Base-by-base conservation (phyloP, 1,140 invertebrate genomes). In the Patella vulgata region DNA sequence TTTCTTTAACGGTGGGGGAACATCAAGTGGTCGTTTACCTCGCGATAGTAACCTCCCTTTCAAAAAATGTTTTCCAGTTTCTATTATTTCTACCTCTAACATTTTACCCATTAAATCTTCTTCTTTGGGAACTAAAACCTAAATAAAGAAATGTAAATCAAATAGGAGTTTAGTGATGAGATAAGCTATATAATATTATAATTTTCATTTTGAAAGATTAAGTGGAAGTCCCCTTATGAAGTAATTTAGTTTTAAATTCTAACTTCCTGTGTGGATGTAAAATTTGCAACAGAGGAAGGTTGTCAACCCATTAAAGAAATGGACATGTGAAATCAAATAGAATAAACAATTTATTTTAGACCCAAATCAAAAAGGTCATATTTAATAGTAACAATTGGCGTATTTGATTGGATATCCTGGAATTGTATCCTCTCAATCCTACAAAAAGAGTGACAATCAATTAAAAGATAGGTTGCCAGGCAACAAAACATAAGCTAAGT, bases 11-110 rank as follows among this genome's bases (percentile, higher is more conserved):
- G 81, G 78, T 25, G 68, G 68, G 0, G 81, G 81, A 17, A 82
- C 76, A 63, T 66, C 51, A 6, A 25, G 50, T 5, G 80, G 80
- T 25, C 74, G 53, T 17, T 66, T 39, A 17, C 48, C 30, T 1
- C 56, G 36, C 33, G 59, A 54, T 0, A 79, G 48, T 31, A 82
- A 88, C 77, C 90, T 84, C 0, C 90, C 93, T 50, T 90, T 89
- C 91, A 97, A 91, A 59, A 90, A 96, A 84, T 96, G 92, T 84
- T 97, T 97, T 0, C 88, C 90, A 0, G 91, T 88, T 48, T 88
- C 86, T 0, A 87, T 85, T 25, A 97, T 93, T 74, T 88, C 87
- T 0, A 97, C 94, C 30, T 87, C 88, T 0, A 97, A 85, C 77
- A 91, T 88, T 80, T 93, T 92, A 0, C 96, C 96, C 87, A 97